Conservation (phyloP, 2,888 invertebrate genomes). For the Cetonia aurata region DNA sequence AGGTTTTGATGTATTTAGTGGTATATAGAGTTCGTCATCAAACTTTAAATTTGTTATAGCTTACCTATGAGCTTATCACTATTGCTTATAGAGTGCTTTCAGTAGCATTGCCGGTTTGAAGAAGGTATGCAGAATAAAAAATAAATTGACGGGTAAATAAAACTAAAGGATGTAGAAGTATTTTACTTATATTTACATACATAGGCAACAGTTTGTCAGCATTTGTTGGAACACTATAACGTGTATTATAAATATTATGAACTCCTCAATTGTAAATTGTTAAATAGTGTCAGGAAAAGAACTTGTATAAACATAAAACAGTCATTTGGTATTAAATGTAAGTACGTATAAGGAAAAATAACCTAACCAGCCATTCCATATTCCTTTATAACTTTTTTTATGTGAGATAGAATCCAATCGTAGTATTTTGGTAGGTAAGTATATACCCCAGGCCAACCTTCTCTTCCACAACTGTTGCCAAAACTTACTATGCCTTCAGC, state of each 20-base stretch:
- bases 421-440: conserved; percentile 73
- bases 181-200: too few species aligned
- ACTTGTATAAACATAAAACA: background rate
- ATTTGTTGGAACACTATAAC: conserved; percentile 21
- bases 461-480: conserved; percentile 76
- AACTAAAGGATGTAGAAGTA: too few species aligned
- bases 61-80: too few species aligned
- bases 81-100: too few species aligned
- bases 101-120: background rate
- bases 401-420: conserved; percentile 72
- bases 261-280: background rate
- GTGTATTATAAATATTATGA: conserved; percentile 1
- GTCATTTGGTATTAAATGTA: background rate
- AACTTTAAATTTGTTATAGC: too few species aligned
- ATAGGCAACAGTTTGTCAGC: background rate
- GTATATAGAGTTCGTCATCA: too few species aligned
- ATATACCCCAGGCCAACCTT: conserved; percentile 79
- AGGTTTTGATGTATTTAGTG: too few species aligned
- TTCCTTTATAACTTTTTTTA: conserved; percentile 44
- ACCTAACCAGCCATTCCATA: background rate
- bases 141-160: too few species aligned
- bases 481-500: conserved; percentile 78
- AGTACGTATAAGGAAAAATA: background rate
- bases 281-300: conserved; percentile 2
- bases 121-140: background rate